Conservation (phyloP, 2,888 invertebrate species). For the Pristionchus maxplancki region DNA sequence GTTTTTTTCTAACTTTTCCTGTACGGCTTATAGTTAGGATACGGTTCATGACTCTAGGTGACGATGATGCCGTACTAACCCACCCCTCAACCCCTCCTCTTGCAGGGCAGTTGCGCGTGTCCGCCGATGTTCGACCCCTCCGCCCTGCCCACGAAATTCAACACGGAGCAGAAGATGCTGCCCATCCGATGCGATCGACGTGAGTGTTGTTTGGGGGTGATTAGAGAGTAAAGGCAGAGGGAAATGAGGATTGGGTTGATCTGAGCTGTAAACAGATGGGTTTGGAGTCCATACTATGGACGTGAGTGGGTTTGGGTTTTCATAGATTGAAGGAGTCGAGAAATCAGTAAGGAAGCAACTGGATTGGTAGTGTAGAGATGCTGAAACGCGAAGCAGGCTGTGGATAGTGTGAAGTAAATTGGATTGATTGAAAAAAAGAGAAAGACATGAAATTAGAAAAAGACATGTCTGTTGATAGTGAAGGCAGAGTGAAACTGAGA, state of each 20-base stretch:
- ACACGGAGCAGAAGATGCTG: conserved; percentile 64
- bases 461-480: neutral
- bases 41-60: no score
- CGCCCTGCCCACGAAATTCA: conserved; percentile 58
- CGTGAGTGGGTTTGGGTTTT: neutral
- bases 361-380: neutral
- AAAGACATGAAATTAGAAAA: neutral
- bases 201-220: conserved; percentile 57
- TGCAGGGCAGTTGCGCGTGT: conserved; percentile 72
- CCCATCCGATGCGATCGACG: conserved; percentile 75
- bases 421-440: neutral
- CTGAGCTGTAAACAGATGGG: neutral
- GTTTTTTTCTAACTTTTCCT: no score
- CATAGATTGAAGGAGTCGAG: neutral
- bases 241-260: no score
- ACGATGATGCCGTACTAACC: no score
- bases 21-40: no score
- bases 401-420: neutral
- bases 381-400: neutral
- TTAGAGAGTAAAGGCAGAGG: no score
- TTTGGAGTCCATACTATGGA: neutral
- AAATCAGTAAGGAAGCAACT: neutral
- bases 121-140: conserved; percentile 73
- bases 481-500: neutral
- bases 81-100: no score